A percentile compares a stretch with the other conserved stretches of the same genome.
Evolutionary conservation across 2,113 vertebrate genomes (phyloP).

Genomic region (Dolichotis patagonum): DNA sequence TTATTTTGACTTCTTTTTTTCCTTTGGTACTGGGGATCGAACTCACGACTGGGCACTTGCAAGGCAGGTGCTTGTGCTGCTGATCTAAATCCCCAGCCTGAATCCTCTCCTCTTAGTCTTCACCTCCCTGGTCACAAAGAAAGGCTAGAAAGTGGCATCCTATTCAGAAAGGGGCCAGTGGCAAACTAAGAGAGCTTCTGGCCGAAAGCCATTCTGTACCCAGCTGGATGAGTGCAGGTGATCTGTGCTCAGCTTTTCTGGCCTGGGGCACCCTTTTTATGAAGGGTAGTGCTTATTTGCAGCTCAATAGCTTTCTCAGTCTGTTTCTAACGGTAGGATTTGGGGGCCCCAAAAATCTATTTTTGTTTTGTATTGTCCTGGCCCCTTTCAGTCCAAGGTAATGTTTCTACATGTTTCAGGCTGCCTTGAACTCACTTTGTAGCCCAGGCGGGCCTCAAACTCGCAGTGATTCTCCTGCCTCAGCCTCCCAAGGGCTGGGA

Average conservation of each 20-base stretch:
- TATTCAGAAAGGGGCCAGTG: neutral
- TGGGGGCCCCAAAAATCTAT: neutral
- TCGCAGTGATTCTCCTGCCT: too few species aligned
- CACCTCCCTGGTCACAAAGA: neutral
- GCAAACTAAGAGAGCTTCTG: neutral
- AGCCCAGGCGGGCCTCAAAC: too few species aligned
- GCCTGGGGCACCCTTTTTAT: neutral
- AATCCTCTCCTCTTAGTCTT: neutral
- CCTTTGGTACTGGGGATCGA: too few species aligned
- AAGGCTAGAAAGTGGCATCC: neutral
- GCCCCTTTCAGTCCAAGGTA: neutral
- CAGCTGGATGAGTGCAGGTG: too few species aligned
- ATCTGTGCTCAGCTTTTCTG: neutral
- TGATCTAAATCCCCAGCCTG: too few species aligned
- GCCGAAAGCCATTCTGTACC: neutral
- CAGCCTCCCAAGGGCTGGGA: too few species aligned
- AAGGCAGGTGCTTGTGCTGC: too few species aligned
- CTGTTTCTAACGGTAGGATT: neutral
- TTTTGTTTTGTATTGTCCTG: neutral
- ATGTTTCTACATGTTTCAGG: neutral
- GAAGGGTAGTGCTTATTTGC: neutral
- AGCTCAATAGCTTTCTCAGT: neutral
- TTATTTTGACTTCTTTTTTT: too few species aligned
- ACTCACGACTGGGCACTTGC: too few species aligned
- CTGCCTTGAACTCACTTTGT: too few species aligned